Base-by-base conservation (phyloP, 2,113 vertebrate genomes). In the Chaetops frenatus region DNA sequence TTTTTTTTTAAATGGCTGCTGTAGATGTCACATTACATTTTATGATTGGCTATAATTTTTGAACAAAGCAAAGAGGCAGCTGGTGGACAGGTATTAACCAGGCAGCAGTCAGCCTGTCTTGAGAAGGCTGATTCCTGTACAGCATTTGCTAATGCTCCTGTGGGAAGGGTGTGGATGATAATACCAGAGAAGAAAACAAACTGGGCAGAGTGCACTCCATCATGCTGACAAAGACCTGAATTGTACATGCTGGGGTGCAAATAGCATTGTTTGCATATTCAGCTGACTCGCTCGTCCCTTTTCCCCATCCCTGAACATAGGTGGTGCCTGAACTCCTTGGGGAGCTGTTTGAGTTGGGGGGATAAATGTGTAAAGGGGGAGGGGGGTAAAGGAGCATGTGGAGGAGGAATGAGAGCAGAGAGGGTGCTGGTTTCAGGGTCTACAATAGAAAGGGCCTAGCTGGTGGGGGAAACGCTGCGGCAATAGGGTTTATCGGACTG, bases 191-290 rank as follows among this genome's bases (percentile, higher is more conserved):
- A 74, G 58, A 58, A 86, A 82, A 81, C 85, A 92, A 70, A 82
- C 79, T 48, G 61, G 62, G 60, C 1, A 2, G 70, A 72, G 61
- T 2, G 2, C 57, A 64, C 64, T 91, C 90, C 66, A 44, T 92
- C 88, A 56, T 13, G 60, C 58, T 90, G 86, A 86, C 94, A 94
- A 90, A 94, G 92, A 66, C 61, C 48, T n/a, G 44, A 51, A 31
- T 65, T 66, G 40, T 65, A 74, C 67, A 22, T 29, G 58, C 86
- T 33, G 47, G 35, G 70, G 86, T 78, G 84, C 56, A 81, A 76
- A 94, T 15, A 57, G 74, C 66, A 64, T 80, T 80, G 72, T 79
- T 88, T 95, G 90, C 86, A 72, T 88, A 93, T 91, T 89, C 72
- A 79, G 42, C 66, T 0, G 17, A 54, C 38, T 64, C 24, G 36